These are phyloP conservation scores for Phlogophora meticulosa DNA, from an alignment of 2,888 invertebrate genomes.

Conservation along the genomic window DNA sequence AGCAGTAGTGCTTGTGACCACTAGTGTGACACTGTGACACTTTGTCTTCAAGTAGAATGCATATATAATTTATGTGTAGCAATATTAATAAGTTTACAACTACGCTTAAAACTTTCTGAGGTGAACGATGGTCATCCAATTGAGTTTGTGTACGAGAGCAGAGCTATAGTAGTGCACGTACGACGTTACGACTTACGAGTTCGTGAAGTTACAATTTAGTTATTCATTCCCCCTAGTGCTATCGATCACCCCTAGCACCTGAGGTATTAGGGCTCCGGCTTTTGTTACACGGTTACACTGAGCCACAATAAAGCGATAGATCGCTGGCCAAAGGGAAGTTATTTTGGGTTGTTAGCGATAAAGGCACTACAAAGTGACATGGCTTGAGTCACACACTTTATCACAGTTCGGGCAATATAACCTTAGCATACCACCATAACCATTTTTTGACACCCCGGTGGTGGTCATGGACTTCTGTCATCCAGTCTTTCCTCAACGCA, in stretches of 20 bases:
- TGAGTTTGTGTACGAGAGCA: background rate
- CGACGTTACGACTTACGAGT: background rate
- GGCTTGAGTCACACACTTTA: no score
- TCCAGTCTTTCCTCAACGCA: background rate
- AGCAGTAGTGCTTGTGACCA: no score
- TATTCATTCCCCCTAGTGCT: background rate
- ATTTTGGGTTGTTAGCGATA: no score
- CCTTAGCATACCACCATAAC: no score
- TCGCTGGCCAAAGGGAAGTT: background rate
- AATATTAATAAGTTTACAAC: no score
- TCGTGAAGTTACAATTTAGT: constrained; percentile 4
- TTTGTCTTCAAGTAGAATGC: no score
- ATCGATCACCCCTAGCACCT: background rate
- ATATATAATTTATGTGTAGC: no score
- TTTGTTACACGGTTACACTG: background rate
- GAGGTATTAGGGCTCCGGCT: background rate
- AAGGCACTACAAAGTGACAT: no score
- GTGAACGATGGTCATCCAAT: background rate
- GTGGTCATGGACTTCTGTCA: background rate
- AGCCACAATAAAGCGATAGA: background rate
- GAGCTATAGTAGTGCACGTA: background rate
- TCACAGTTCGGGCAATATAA: no score
- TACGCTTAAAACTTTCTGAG: no score
- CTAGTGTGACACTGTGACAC: no score
- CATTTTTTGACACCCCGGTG: no score